Evolutionary conservation across 2,113 vertebrate species (phyloP), one percentile per base, ranked within the genome.

Genomic region (Cariama cristata): DNA sequence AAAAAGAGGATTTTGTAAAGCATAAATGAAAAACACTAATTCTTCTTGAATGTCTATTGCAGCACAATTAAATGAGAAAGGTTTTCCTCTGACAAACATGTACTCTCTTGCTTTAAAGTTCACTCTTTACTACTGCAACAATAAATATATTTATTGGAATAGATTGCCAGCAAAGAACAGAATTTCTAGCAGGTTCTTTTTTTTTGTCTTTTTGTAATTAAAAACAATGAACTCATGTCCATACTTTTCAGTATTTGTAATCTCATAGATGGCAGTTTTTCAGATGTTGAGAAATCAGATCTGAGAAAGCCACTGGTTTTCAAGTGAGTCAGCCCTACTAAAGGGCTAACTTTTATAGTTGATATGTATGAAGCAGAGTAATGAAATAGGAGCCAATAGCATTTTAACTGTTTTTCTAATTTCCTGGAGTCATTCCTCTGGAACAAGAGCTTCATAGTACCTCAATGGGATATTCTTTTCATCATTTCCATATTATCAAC

Each of bases 361-460:
- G 42, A n/a, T 82, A 86, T 76, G 30, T 79, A 92, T 76, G 81
- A 93, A 96, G 40, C 17, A 86, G 79, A 79, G 45, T 53, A 93
- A 90, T 79, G 56, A 85, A 93, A 93, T 35, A 85, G 3, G 5
- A 82, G 50, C 20, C 24, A 71, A 33, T 4, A 79, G 8, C 42
- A 74, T 82, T 97, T 91, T 85, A 38, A 16, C 17, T 44, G n/a
- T 40, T 91, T 79, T 96, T 93, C 71, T 90, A 89, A 93, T 95
- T 94, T 96, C 90, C 93, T 93, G 77, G 28, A 91, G 40, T 79
- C 69, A 79, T 60, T 75, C 53, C n/a, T 79, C 40, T 87, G 91
- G 92, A 89, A 79, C 40, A 88, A 75, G 52, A 79, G 17, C 20
- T 85, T 95, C 23, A 60, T 40, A 63, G 32, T n/a, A 73, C 18